Evolutionary conservation across 30 jellyfish, hydroid and myxozoan species (phyloP).

Genomic region (Pelagia noctiluca): DNA sequence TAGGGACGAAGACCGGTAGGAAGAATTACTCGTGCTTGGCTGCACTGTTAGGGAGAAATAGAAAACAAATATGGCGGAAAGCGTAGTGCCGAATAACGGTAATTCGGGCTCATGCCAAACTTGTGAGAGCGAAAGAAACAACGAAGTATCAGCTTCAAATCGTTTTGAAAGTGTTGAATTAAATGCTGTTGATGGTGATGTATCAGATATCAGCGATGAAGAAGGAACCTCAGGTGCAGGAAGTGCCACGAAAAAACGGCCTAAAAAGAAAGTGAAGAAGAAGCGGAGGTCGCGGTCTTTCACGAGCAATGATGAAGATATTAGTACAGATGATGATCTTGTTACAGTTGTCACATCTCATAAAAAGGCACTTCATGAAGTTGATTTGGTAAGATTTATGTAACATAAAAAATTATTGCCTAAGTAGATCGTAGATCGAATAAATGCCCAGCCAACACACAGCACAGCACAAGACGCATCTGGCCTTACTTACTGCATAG

Average conservation of each 20-base stretch:
- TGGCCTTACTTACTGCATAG: too few relatives aligned
- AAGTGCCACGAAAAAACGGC: conserved; percentile 48
- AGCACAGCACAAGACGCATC: too few relatives aligned
- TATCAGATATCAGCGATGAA: conserved; percentile 70
- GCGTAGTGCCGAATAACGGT: conserved; percentile 27
- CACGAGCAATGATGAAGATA: conserved; percentile 59
- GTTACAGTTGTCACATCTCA: conserved; percentile 13
- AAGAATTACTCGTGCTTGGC: too few relatives aligned
- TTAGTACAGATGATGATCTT: conserved; percentile 59
- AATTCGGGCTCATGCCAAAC: background rate
- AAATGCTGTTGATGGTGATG: conserved; percentile 73
- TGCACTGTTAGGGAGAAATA: background rate
- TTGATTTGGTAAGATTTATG: conserved; percentile 31
- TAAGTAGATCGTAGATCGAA: background rate
- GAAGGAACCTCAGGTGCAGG: conserved; percentile 52
- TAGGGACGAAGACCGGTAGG: too few relatives aligned
- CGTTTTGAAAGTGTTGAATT: conserved; percentile 15
- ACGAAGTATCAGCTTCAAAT: background rate
- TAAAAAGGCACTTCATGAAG: conserved; percentile 13
- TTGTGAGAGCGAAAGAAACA: conserved; percentile 1
- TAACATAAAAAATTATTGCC: background rate
- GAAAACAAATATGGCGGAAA: conserved; percentile 69
- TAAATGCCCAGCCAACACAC: too few relatives aligned
- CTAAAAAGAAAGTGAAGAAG: conserved; percentile 66
- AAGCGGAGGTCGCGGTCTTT: conserved; percentile 70